Percentiles rank a stretch among this genome's conserved stretches.
phyloP scores from a whole-genome alignment of 2,888 invertebrate genomes.

The Tanypteryx hageni region DNA sequence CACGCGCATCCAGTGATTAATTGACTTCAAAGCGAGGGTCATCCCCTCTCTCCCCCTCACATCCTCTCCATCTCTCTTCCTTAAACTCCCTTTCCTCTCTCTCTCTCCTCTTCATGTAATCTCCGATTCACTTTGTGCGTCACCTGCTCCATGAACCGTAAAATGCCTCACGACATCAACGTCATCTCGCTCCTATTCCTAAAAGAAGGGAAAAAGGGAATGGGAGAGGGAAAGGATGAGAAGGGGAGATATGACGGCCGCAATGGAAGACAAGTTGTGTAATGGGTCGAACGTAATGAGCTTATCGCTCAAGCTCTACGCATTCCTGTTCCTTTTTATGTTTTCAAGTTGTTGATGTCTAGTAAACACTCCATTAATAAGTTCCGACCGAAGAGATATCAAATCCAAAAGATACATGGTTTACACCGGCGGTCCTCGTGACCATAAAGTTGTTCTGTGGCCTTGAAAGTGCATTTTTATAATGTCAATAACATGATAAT shows the following conservation, averaged over 20 bases:
- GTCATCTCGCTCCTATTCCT: conserved; percentile 5
- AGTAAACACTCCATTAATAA: too few relatives aligned
- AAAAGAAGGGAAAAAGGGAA: background rate
- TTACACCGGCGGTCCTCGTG: too few relatives aligned
- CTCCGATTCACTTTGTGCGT: conserved; percentile 33
- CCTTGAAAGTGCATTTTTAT: too few relatives aligned
- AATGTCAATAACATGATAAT: too few relatives aligned
- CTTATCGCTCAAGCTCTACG: background rate
- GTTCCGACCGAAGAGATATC: too few relatives aligned
- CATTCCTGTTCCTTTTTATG: too few relatives aligned
- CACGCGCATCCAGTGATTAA: conserved; percentile 17
- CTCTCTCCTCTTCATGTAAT: background rate
- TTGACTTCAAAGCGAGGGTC: background rate
- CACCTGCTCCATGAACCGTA: conserved; percentile 28
- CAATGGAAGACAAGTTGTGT: background rate
- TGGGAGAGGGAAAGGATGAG: background rate
- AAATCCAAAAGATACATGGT: too few relatives aligned
- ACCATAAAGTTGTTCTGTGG: too few relatives aligned
- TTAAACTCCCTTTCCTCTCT: background rate
- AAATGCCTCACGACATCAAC: background rate
- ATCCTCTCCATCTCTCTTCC: background rate
- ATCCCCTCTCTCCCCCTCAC: background rate
- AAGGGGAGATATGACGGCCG: background rate
- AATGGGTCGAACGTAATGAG: conserved; percentile 42
- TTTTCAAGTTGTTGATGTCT: too few relatives aligned